phyloP scores from a whole-genome alignment of 2,888 invertebrate species.

The Baccha elongata region DNA sequence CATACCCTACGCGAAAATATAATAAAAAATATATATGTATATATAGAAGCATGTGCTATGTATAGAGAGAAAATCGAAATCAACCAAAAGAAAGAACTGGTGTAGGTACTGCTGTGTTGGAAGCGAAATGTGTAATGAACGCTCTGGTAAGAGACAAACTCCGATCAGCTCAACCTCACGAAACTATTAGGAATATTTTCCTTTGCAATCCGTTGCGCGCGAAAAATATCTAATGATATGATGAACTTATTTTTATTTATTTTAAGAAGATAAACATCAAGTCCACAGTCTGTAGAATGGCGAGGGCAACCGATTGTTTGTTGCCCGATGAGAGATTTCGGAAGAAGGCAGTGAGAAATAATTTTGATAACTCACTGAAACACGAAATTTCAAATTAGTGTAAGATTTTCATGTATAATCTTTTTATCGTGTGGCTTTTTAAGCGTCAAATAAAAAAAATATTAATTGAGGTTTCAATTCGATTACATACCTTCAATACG shows the following conservation, averaged over 20 bases:
- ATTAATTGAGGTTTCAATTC: neutral
- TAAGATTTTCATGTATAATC: conserved; percentile 26
- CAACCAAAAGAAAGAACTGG: neutral
- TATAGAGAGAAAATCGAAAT: neutral
- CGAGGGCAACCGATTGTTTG: neutral
- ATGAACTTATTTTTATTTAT: conserved; percentile 9
- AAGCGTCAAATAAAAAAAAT: conserved; percentile 17
- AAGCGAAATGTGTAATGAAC: conserved; percentile 59
- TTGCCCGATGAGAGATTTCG: neutral
- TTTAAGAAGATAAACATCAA: conserved; percentile 28
- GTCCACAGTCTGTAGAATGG: too few species aligned
- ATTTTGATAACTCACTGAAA: too few species aligned
- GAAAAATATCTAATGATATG: conserved; percentile 36
- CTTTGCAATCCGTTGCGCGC: conserved; percentile 55
- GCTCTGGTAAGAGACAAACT: conserved; percentile 13
- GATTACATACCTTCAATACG: conserved; percentile 1
- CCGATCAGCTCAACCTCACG: conserved; percentile 23
- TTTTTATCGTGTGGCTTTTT: conserved; percentile 47
- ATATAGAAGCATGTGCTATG: conserved; percentile 16
- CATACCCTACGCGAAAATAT: neutral
- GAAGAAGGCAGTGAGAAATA: neutral
- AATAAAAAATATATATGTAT: neutral
- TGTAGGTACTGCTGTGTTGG: conserved; percentile 10
- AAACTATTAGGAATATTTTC: conserved; percentile 10
- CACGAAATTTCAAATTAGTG: conserved; percentile 40